A percentile compares a stretch with the other conserved stretches of the same genome.
Conservation (phyloP, 2,888 invertebrate genomes). For the Lasioglossum marginatum region DNA sequence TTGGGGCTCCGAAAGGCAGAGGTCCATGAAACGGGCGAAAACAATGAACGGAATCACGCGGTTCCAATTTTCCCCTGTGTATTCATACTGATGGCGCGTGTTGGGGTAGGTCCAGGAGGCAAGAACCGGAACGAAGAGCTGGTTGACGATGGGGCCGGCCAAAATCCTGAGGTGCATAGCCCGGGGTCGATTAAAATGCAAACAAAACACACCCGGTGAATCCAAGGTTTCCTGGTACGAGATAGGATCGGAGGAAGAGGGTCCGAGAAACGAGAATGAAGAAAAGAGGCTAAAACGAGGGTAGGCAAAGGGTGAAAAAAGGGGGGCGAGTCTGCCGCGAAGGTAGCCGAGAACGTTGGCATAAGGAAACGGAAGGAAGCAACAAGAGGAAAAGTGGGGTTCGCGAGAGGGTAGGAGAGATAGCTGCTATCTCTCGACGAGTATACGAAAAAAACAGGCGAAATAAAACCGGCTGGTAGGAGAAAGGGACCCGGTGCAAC, state of each 20-base stretch:
- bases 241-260: neutral
- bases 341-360: slow-evolving; percentile 18
- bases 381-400: neutral
- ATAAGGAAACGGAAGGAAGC: slow-evolving; percentile 28
- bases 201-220: slow-evolving; percentile 57
- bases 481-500: neutral
- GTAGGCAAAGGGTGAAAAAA: neutral
- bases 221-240: slow-evolving; percentile 20
- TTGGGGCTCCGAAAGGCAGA: neutral
- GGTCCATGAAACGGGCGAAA: neutral
- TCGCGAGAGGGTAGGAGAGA: slow-evolving; percentile 10
- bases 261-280: neutral
- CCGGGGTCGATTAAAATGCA: slow-evolving; percentile 70
- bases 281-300: neutral
- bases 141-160: slow-evolving; percentile 18
- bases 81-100: slow-evolving; percentile 47
- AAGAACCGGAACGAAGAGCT: neutral
- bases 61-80: neutral
- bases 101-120: neutral
- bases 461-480: slow-evolving; percentile 5
- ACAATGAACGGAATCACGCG: neutral
- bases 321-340: neutral
- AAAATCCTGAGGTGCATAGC: slow-evolving; percentile 54
- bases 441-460: slow-evolving; percentile 24
- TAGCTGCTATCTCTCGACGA: slow-evolving; percentile 19